phyloP scores from a whole-genome alignment of 2,113 vertebrate genomes.

The Alaudala cheleensis region DNA sequence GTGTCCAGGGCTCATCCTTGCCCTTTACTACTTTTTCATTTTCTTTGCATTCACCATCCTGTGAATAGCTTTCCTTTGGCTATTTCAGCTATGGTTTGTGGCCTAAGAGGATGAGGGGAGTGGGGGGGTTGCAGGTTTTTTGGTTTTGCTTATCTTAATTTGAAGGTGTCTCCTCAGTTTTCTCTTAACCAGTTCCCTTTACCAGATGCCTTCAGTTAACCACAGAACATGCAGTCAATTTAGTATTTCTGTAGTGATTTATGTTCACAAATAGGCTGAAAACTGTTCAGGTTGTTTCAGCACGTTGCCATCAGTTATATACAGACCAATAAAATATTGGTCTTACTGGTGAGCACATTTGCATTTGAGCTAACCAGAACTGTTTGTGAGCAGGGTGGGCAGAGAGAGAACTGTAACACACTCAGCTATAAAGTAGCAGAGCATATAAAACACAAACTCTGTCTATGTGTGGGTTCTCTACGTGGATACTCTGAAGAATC shows the following conservation, averaged over 20 bases:
- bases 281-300: background rate
- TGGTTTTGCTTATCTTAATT: background rate
- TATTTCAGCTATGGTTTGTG: background rate
- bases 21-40: background rate
- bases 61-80: background rate
- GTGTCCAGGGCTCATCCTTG: background rate
- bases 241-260: background rate
- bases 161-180: background rate
- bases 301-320: background rate
- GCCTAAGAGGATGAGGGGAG: background rate
- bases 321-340: background rate
- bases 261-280: background rate
- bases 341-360: background rate
- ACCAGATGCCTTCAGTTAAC: background rate
- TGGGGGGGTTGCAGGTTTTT: background rate
- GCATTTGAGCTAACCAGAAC: background rate
- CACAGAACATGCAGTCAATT: background rate
- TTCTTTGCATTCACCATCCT: background rate
- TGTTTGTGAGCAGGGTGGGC: background rate
- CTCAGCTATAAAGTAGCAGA: background rate
- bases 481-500: background rate
- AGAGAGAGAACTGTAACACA: background rate
- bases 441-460: background rate
- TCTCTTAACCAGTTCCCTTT: background rate
- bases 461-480: background rate